Evolutionary conservation across 2,797 vertebrate genomes (phyloP), one percentile per base, ranked within the genome.

Genomic region (Neopelma chrysocephalum): DNA sequence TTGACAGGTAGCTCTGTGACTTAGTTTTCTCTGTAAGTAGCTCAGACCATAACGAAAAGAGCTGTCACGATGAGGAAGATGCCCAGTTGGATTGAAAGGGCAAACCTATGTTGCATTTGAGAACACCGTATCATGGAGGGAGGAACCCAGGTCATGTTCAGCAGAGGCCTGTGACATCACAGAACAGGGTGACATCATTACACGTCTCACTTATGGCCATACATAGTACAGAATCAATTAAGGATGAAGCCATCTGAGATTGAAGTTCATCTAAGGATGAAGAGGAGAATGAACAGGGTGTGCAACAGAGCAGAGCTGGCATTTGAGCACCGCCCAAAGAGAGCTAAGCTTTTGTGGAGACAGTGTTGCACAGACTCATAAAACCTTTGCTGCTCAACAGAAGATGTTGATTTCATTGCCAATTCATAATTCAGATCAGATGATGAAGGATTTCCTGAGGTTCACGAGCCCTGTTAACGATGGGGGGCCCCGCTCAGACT

Each of bases 381-480:
- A 93, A 94, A 90, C 66, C 83, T 87, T 64, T 62, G 78, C 56
- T 64, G 80, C 64, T 88, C 57, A 89, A 65, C 61, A 86, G 83
- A 89, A 82, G 70, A 94, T 42, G 57, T 48, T 47, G 40, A 51
- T 88, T 95, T 91, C 45, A 32, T n/a, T 90, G 86, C 90, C 93
- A 94, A 75, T 81, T 61, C 53, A 27, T 96, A 96, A 96, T 84
- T 92, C 84, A 70, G 50, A 90, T 89, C 88, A 90, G 78, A 94
- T 0, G 3, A 83, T 32, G 78, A 89, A 94, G 60, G 73, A 89
- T 92, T 93, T 94, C 87, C 91, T 91, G 87, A 94, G 64, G 83
- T 95, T 93, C 1, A 0, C 45, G 81, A 93, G 87, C 57, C 69
- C 57, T 61, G 65, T 57, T 92, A 91, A 71, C 0, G 12, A 89